Percentiles rank a stretch among this genome's conserved stretches.
Evolutionary conservation across 2,888 invertebrate species (phyloP).

Genomic region (Drosophila testacea): DNA sequence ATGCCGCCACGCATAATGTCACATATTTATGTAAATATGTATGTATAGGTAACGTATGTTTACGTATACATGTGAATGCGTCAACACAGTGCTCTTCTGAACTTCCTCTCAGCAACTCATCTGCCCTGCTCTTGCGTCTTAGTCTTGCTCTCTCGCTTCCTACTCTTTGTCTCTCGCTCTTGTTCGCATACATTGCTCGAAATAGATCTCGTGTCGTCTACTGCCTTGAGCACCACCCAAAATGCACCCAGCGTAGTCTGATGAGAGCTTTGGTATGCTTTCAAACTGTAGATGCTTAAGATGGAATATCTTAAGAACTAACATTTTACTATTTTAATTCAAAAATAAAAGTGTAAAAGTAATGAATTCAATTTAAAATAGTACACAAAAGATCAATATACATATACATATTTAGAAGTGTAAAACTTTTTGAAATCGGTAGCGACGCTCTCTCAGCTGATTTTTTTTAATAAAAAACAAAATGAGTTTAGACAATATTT

Average conservation of each 20-base stretch:
- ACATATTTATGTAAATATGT: constrained; percentile 42
- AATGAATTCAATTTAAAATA: too few relatives aligned
- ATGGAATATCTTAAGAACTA: too few relatives aligned
- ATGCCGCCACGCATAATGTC: constrained; percentile 57
- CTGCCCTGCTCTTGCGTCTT: constrained; percentile 5
- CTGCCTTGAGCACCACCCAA: constrained; percentile 31
- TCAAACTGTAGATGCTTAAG: constrained; percentile 7
- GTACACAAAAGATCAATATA: too few relatives aligned
- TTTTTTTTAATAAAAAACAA: not conserved
- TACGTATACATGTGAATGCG: constrained; percentile 9
- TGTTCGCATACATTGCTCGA: constrained; percentile 56
- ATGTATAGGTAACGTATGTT: constrained; percentile 6
- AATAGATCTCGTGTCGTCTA: constrained; percentile 55
- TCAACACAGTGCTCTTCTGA: not conserved
- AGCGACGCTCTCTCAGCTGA: too few relatives aligned
- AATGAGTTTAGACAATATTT: too few relatives aligned
- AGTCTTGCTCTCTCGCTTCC: constrained; percentile 14
- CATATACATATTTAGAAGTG: too few relatives aligned
- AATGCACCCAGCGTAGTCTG: constrained; percentile 16
- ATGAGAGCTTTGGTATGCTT: constrained; percentile 19
- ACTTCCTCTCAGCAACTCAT: constrained; percentile 9
- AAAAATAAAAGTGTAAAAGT: too few relatives aligned
- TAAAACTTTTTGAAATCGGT: too few relatives aligned
- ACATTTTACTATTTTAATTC: too few relatives aligned
- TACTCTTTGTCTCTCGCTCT: constrained; percentile 33